Base-by-base conservation (phyloP, 2,113 vertebrate species). In the Cryptoleucopteryx plumbea region DNA sequence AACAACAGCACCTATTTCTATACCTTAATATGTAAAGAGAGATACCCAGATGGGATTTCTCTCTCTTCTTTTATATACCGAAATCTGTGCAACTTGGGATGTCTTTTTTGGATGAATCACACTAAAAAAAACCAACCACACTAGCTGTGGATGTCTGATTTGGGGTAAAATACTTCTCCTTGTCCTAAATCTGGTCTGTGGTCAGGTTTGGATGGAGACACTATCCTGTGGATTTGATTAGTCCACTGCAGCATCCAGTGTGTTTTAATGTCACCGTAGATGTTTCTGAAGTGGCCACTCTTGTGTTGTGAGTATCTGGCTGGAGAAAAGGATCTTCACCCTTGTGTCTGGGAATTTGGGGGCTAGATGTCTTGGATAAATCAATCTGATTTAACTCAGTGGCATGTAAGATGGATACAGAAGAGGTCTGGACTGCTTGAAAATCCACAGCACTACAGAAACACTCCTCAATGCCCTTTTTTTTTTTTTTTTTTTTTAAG, bases 161-260 rank as follows among this genome's bases (percentile, higher is more conserved):
- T 20, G 14, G 29, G 47, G 31, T 43, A 10, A 53, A 66, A 53
- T 11, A 6, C 16, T 50, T 25, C 21, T 70, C 11, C 70, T 16
- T 17, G 4, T 5, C 29, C 32, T 18, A 11, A 12, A 8, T 22
- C 29, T 16, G 17, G 17, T 34, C n/a, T 8, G 22, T 3, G 36
- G 3, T 19, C 2, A 40, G 7, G 26, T 36, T 59, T 8, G 31
- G 47, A 11, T 11, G 25, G 47, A 38, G 47, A 29, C 26, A 2
- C 45, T 14, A 2, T 3, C 13, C 47, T 16, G 7, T 1, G 26
- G 25, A 7, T 68, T 58, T 7, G 1, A 3, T 32, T 4, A 6
- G 16, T 20, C 21, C 18, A 0, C 22, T 13, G 52, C 17, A 3
- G n/a, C 29, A 23, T 5, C 25, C 63, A 1, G 2, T 22, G 3